Base-by-base conservation (phyloP, 64 coral and sea anemone genomes). In the Actinia tenebrosa region DNA sequence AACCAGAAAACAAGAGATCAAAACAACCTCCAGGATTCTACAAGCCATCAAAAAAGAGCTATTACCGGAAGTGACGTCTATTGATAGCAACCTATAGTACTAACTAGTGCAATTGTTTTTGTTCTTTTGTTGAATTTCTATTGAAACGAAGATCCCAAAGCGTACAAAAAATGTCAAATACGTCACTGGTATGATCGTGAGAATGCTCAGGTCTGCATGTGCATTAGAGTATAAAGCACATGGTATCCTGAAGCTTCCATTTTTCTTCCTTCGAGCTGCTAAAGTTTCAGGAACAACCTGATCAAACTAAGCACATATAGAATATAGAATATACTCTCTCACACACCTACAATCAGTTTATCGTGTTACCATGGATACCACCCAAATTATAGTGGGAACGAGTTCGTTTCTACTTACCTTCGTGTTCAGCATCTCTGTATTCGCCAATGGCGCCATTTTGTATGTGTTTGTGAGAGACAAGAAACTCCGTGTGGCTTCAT, bases 401-500 rank as follows among this genome's bases (percentile, higher is more conserved):
- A 85, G 44, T 9, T 45, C 60, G 7, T 85, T 85, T 27, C 53
- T 85, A 26, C 44, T 85, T 20, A 85, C 54, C 53, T 85, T 63
- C 7, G 30, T 54, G 9, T 64, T 85, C 56, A 18, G 45, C 25
- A 45, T 85, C 7, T 85, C 83, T 22, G 15, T 60, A 19, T 14
- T 64, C 3, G 83, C 52, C 19, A 85, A 85, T 16, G 60, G 53
- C 56, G 83, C 60, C 26, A 82, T 92, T n/a, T 87, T 87, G 55
- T 87, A 69, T 19, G 90, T 86, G 43, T 62, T 92, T 60, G 50
- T 64, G 16, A 87, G 66, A 27, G 90, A 92, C 2, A 82, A 64
- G 54, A 83, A 92, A 25, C 45, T 92, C 2, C 90, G 85, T n/a
- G 78, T 87, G 61, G 11, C 90, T 69, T 83, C 90, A 5, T 77